Evolutionary conservation across 1,140 invertebrate species (phyloP), one percentile per base, ranked within the genome.

Genomic region (Trichomalopsis sarcophagae): DNA sequence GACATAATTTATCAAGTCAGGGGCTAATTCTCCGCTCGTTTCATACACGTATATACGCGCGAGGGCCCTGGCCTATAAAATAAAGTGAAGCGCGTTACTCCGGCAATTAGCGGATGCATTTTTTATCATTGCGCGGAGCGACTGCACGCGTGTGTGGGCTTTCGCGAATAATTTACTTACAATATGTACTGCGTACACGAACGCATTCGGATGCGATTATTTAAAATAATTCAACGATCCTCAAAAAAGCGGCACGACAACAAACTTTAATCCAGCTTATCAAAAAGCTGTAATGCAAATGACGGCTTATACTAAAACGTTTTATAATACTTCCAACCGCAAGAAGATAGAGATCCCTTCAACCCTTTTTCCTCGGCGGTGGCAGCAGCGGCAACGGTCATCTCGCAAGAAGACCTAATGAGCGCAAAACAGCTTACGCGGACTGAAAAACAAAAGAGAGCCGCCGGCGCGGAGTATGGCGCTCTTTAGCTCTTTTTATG

Each of bases 1-100:
- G 74, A 86, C 84, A 86, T 86, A 82, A 86, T 86, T 86, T 86
- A 86, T 82, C 80, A 86, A 82, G 74, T 13, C 21, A 4, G 62
- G 44, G 21, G 66, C 68, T 82, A 66, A 82, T 82, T 71, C 55
- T 50, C 27, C 23, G 62, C 66, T 74, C 27, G 68, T 44, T 74
- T 40, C 50, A 50, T 44, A 30, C 50, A 30, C 30, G 36, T 36
- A 74, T 50, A 23, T 27, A 27, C 27, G 27, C 44, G 27, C 75
- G 13, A 6, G 44, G 27, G 40, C 4, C 10, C n/a, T 47, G 69
- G 36, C 36, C 74, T 66, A 82, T 86, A 82, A 86, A 85, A 85
- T 76, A 77, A 81, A 81, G 55, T 30, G 78, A 47, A 62, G 55
- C 9, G 33, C 55, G 36, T 69, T 81, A 55, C 47, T 81, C 21